These are phyloP conservation scores for Myotis myotis DNA, from an alignment of 2,797 vertebrate species.

Conservation along the genomic window DNA sequence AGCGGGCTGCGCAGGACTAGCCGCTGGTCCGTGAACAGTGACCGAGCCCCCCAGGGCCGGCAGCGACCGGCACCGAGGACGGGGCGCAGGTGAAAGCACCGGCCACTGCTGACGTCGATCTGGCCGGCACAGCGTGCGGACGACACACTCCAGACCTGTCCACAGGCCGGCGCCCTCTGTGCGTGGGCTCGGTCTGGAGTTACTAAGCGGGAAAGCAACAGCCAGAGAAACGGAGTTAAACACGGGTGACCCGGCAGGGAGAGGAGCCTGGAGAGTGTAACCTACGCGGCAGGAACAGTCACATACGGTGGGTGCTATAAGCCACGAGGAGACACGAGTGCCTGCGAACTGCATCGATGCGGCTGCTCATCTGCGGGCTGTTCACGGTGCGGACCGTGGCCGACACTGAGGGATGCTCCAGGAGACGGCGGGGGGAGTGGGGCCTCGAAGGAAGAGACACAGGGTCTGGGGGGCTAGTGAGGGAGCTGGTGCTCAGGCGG, in stretches of 20 bases:
- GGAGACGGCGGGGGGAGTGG: background rate
- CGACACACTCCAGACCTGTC: background rate
- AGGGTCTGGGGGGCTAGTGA: background rate
- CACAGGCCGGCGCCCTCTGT: no score
- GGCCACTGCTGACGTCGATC: background rate
- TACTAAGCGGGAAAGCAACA: background rate
- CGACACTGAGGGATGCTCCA: background rate
- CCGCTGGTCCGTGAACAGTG: background rate
- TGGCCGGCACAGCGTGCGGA: background rate
- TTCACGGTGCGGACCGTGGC: background rate
- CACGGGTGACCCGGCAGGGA: background rate
- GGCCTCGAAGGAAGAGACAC: background rate
- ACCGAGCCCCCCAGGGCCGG: background rate
- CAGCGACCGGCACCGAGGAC: background rate
- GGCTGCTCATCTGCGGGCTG: no score
- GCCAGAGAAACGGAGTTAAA: background rate
- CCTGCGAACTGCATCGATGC: fast-evolving
- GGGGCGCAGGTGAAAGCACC: background rate
- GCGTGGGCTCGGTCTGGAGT: background rate
- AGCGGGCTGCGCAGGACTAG: background rate
- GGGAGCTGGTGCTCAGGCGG: background rate
- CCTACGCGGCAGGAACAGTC: fast-evolving
- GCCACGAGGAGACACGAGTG: no score
- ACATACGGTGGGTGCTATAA: no score
- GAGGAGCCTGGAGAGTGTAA: background rate